Evolutionary conservation across 2,888 invertebrate species (phyloP).

Genomic region (Amphipyra berbera): DNA sequence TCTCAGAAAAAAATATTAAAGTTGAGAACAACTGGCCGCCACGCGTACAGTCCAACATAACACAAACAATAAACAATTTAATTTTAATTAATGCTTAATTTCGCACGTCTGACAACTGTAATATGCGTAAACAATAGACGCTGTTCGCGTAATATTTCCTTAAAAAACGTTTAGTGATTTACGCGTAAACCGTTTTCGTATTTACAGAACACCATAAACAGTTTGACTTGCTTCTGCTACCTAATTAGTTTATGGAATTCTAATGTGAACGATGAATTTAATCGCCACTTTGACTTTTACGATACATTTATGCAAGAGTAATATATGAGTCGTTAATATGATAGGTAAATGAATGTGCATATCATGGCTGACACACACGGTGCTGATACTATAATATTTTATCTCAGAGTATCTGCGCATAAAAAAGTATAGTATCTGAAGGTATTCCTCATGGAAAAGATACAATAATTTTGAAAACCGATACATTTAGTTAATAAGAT

Average conservation of each 20-base stretch:
- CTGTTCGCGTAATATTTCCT: conserved; percentile 14
- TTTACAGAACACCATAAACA: conserved; percentile 28
- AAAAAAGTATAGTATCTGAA: too few species aligned
- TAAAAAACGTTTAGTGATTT: conserved; percentile 39
- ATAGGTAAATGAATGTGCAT: conserved; percentile 4
- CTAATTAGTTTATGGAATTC: conserved; percentile 35
- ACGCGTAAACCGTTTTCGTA: conserved; percentile 17
- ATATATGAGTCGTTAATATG: conserved; percentile 18
- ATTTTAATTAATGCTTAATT: conserved; percentile 68
- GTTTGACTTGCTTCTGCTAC: conserved; percentile 26
- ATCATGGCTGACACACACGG: background rate
- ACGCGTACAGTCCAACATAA: conserved; percentile 30
- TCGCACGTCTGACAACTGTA: conserved; percentile 46
- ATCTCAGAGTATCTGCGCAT: too few species aligned
- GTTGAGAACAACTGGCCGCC: background rate
- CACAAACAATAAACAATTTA: conserved; percentile 59
- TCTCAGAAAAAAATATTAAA: background rate
- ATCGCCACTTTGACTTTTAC: conserved; percentile 34
- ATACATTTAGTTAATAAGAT: too few species aligned
- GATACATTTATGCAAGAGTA: conserved; percentile 1
- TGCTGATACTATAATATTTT: too few species aligned
- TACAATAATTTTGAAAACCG: too few species aligned
- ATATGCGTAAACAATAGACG: conserved; percentile 31
- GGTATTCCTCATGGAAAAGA: too few species aligned
- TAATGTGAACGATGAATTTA: conserved; percentile 26